These are phyloP conservation scores for Dioctria rufipes DNA, from an alignment of 2,888 invertebrate genomes.

Conservation along the genomic window DNA sequence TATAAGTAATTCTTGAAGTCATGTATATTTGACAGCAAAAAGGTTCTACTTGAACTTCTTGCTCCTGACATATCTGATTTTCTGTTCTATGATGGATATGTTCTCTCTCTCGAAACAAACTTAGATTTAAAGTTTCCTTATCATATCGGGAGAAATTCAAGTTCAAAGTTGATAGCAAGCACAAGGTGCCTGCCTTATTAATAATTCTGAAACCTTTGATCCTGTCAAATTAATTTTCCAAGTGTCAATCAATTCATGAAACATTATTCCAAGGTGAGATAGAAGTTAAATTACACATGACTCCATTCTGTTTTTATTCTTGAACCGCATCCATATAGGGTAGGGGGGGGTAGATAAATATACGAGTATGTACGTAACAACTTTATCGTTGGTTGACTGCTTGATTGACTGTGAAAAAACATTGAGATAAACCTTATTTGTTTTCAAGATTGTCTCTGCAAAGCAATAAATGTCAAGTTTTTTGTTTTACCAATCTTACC, in stretches of 20 bases:
- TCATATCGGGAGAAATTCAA: neutral
- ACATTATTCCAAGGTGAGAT: neutral
- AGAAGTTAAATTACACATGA: conserved; percentile 11
- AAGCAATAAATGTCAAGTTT: conserved; percentile 5
- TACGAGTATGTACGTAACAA: neutral
- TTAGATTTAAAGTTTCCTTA: conserved; percentile 24
- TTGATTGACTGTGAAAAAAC: conserved; percentile 22
- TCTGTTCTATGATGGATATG: neutral
- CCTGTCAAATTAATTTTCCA: conserved; percentile 51
- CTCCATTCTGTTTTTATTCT: neutral
- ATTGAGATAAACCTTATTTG: conserved; percentile 20
- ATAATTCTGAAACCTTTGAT: conserved; percentile 40
- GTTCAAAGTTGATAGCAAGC: conserved; percentile 24
- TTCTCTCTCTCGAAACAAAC: neutral
- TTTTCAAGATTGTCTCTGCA: neutral
- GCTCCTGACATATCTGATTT: conserved; percentile 24
- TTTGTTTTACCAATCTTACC: neutral
- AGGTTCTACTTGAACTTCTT: neutral
- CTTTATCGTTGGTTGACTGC: neutral
- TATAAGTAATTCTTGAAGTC: neutral
- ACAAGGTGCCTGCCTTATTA: neutral
- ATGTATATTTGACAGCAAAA: conserved; percentile 14
- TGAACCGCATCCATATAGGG: too few relatives aligned
- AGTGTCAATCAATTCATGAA: conserved; percentile 40
- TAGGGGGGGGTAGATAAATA: too few relatives aligned